These are phyloP conservation scores for Thecophora atra DNA, from an alignment of 2,888 invertebrate genomes.

Conservation along the genomic window DNA sequence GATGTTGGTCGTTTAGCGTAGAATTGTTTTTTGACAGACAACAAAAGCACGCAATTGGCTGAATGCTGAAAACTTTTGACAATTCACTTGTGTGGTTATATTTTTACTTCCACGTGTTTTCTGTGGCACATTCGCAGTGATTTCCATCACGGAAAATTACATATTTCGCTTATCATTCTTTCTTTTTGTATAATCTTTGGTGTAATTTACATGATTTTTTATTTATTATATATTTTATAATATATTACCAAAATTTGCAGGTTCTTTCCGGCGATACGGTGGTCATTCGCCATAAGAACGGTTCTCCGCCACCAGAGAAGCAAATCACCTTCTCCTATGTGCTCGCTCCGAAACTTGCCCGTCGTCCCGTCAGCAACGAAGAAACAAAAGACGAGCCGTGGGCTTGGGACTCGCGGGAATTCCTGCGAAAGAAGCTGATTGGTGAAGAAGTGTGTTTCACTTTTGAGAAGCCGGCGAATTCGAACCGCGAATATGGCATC, in stretches of 20 bases:
- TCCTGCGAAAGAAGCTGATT: constrained; percentile 88
- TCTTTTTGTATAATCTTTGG: too few relatives aligned
- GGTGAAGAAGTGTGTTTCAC: constrained; percentile 90
- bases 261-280: constrained; percentile 96
- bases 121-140: background rate
- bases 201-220: background rate
- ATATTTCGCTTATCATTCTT: too few relatives aligned
- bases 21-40: background rate
- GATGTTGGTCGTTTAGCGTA: too few relatives aligned
- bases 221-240: too few relatives aligned
- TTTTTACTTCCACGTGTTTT: constrained; percentile 27
- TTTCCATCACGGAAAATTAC: too few relatives aligned
- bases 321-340: constrained; percentile 91
- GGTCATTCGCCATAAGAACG: constrained; percentile 85
- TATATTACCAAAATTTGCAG: constrained; percentile 68
- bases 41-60: background rate
- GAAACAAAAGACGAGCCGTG: constrained; percentile 89
- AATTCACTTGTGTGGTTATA: constrained; percentile 11
- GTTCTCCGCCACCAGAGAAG: constrained; percentile 92
- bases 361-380: constrained; percentile 72
- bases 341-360: constrained; percentile 89
- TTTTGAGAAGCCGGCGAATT: constrained; percentile 84
- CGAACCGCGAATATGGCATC: constrained; percentile 86
- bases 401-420: constrained; percentile 98
- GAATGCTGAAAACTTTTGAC: too few relatives aligned